A percentile compares a stretch with the other conserved stretches of the same genome.
Conservation (phyloP, 2,113 vertebrate species). For the Elanoides forficatus region DNA sequence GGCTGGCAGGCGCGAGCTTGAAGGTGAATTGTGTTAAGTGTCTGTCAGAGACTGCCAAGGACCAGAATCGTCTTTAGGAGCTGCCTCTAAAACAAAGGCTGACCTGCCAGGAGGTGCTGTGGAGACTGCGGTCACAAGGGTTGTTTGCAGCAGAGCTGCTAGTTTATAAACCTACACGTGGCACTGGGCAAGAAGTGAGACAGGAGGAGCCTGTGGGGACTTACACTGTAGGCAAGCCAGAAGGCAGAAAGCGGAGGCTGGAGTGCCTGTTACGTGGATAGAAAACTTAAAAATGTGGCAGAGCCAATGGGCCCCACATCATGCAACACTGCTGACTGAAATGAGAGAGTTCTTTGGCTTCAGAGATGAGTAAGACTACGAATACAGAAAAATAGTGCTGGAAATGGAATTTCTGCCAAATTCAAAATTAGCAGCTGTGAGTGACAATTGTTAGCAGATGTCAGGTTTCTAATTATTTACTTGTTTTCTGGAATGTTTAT, state of each 20-base stretch:
- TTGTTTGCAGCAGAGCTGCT: background rate
- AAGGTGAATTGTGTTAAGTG: background rate
- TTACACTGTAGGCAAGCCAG: background rate
- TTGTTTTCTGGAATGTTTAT: background rate
- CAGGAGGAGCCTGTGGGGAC: background rate
- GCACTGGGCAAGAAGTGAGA: background rate
- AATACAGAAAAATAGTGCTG: background rate
- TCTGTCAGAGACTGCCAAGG: background rate
- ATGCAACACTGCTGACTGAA: background rate
- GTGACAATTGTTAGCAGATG: constrained; percentile 12
- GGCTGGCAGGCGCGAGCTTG: background rate
- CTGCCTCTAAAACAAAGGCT: background rate
- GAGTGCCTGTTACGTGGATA: background rate
- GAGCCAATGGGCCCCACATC: background rate
- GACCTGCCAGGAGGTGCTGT: background rate
- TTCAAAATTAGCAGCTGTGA: background rate
- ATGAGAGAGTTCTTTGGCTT: background rate
- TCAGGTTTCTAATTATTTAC: constrained; percentile 6
- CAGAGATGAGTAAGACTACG: background rate
- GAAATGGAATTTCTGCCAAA: constrained; percentile 14
- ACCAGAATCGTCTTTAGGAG: background rate
- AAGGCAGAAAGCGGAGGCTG: background rate
- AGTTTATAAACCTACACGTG: background rate
- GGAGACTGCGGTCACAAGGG: background rate
- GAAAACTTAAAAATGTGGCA: background rate